Conservation (phyloP, 2,113 vertebrate genomes). For the Artemisiospiza belli region DNA sequence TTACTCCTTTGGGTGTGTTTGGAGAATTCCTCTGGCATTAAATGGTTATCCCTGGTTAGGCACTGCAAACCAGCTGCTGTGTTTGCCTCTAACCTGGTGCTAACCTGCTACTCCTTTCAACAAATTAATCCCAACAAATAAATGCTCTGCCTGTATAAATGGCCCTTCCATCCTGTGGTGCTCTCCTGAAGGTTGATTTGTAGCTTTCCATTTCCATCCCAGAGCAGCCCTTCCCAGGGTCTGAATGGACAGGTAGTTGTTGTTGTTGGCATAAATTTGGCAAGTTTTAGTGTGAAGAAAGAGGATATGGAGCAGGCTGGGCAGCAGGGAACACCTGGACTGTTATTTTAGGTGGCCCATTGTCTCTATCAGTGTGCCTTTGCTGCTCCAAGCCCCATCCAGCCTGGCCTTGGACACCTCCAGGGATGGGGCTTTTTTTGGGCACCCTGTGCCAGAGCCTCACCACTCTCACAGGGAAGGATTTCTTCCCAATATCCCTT, state of each 20-base stretch:
- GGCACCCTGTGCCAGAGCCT: background rate
- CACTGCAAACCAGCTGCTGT: background rate
- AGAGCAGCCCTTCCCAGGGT: fast-evolving
- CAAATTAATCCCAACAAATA: background rate
- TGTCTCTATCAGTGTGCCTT: background rate
- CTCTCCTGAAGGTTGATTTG: background rate
- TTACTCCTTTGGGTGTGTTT: background rate
- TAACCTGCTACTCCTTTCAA: background rate
- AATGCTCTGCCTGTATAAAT: background rate
- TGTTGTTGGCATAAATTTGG: background rate
- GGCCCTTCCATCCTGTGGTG: background rate
- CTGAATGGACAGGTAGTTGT: background rate
- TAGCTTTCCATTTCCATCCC: fast-evolving
- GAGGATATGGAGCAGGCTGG: background rate
- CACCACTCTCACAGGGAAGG: fast-evolving
- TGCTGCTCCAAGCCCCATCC: background rate
- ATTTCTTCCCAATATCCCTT: background rate
- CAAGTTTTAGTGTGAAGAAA: background rate
- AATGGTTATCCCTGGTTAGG: background rate
- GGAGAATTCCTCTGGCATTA: background rate
- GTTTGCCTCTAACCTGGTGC: background rate
- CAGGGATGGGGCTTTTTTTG: background rate
- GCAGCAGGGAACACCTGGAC: background rate
- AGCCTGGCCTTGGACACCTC: background rate
- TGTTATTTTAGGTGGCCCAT: background rate